Evolutionary conservation across 1,140 invertebrate genomes (phyloP), one percentile per base, ranked within the genome.

Genomic region (Drosophila kurseongensis): DNA sequence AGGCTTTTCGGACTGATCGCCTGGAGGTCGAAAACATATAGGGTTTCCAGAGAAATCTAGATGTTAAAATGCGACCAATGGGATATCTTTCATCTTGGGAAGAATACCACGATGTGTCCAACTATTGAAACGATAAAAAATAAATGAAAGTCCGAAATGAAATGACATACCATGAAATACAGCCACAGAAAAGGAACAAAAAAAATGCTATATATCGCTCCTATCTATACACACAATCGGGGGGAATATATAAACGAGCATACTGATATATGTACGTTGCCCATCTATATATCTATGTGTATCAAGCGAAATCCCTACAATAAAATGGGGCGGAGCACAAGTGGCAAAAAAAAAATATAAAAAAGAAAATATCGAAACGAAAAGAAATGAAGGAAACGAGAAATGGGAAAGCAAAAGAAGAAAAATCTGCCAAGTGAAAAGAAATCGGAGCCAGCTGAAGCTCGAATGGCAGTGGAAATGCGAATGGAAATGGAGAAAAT

Each of bases 391-490:
- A 80, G 61, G 60, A 80, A 80, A 75, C 75, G 81, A 80, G 78
- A 82, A 86, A 81, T 85, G 74, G 75, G 63, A 80, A 84, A 29
- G 45, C 18, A 36, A 57, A 38, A 57, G 41, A 86, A 86, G 79
- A 89, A 88, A 88, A 88, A 88, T 83, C 84, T 88, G 67, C 83
- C 83, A 88, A 88, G 84, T 88, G 83, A 89, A 86, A 86, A 86
- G 83, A 86, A 88, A 88, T 88, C 84, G 83, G 84, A 89, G 83
- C 75, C 71, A 62, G 18, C 16, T 51, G 48, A 55, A 58, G 48
- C 35, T 29, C 45, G 56, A 42, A 40, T 42, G 69, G 32, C 38
- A 56, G 51, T 50, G 41, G 57, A 42, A 57, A 40, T 55, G 59
- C 35, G 52, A 51, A 50, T 35, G 73, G 41, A 69, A 65, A 47